These are phyloP conservation scores for Clanis bilineata DNA, from an alignment of 2,888 invertebrate species.

Conservation along the genomic window DNA sequence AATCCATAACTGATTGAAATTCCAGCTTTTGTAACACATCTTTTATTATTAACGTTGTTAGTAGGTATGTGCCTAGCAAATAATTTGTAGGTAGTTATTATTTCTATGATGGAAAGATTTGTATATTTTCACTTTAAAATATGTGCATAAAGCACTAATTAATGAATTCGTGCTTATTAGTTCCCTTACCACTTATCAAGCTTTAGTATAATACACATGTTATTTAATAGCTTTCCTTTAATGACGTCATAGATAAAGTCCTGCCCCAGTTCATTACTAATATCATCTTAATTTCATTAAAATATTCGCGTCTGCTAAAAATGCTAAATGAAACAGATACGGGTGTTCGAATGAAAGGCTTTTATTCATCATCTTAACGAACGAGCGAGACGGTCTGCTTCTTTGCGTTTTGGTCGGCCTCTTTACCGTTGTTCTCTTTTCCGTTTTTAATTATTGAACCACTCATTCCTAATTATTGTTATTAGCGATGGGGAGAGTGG, in stretches of 20 bases:
- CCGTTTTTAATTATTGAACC: slow-evolving; percentile 84
- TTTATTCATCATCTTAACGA: slow-evolving; percentile 29
- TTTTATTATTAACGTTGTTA: no score
- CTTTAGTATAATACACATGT: no score
- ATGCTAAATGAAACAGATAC: slow-evolving; percentile 66
- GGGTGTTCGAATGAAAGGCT: slow-evolving; percentile 44
- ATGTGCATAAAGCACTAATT: no score
- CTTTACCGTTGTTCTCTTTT: slow-evolving; percentile 77
- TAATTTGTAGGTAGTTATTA: no score
- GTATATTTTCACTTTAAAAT: no score
- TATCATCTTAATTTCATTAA: slow-evolving; percentile 35
- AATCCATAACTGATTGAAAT: no score
- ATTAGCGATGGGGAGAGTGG: slow-evolving; percentile 80
- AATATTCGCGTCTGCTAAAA: slow-evolving; percentile 46
- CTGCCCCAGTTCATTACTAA: neutral
- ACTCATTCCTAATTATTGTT: slow-evolving; percentile 84
- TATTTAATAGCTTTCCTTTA: neutral
- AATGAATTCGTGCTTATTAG: no score
- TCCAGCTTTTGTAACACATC: no score
- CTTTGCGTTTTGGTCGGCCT: slow-evolving; percentile 57
- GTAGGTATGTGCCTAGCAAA: no score
- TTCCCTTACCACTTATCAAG: no score
- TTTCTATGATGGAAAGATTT: no score
- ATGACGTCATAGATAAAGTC: neutral
- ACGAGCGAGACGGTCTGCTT: slow-evolving; percentile 51